Conservation (phyloP, 2,113 vertebrate genomes). For the Semnornis frantzii region DNA sequence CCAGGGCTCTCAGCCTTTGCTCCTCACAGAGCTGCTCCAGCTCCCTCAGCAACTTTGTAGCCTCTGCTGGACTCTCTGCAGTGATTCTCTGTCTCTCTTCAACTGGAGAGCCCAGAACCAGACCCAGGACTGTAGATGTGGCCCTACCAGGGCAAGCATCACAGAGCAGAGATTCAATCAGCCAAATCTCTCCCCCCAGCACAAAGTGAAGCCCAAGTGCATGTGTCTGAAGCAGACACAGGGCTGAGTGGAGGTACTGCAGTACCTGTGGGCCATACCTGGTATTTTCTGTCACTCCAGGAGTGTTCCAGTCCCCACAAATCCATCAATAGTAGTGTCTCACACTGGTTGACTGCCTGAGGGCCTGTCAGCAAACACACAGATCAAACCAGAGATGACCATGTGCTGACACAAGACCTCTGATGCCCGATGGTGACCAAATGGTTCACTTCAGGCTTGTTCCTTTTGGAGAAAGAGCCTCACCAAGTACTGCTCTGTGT, state of each 20-base stretch:
- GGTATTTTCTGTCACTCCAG: neutral
- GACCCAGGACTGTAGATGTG: too few species aligned
- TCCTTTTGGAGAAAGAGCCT: neutral
- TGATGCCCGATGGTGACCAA: neutral
- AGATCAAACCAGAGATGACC: neutral
- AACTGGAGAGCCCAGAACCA: too few species aligned
- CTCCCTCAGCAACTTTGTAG: too few species aligned
- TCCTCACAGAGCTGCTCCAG: too few species aligned
- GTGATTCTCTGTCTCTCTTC: too few species aligned
- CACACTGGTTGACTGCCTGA: neutral
- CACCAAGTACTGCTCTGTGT: neutral
- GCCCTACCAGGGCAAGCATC: too few species aligned
- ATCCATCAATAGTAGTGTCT: slow-evolving; percentile 1
- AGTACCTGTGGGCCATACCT: neutral
- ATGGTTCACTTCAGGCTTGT: neutral
- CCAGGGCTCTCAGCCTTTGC: too few species aligned
- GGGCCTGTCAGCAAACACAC: neutral
- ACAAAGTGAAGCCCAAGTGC: neutral
- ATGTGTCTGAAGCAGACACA: neutral
- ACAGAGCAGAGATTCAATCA: neutral
- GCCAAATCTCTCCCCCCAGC: neutral
- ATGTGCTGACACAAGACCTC: fast-evolving
- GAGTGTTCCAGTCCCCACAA: neutral
- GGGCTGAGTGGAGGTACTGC: neutral
- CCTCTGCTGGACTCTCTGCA: too few species aligned